A percentile compares a stretch with the other conserved stretches of the same genome.
phyloP scores from a whole-genome alignment of 1,140 invertebrate species.

The Asbolus verrucosus region DNA sequence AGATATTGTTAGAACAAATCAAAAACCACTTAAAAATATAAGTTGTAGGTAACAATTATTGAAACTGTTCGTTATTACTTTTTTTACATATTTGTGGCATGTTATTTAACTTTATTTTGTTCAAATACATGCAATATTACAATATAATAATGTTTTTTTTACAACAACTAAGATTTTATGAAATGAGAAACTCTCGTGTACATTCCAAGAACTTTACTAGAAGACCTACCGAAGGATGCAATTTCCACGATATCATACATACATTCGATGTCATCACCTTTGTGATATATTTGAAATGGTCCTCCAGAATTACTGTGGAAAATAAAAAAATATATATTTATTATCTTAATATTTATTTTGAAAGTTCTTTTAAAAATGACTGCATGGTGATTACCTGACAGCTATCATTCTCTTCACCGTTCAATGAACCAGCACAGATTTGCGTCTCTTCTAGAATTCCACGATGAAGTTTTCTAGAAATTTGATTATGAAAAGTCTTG shows the following conservation, averaged over 20 bases:
- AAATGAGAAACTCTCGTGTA: conserved; percentile 71
- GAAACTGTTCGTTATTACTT: no score
- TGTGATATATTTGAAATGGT: conserved; percentile 62
- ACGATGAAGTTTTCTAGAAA: conserved; percentile 62
- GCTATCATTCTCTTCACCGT: conserved; percentile 60
- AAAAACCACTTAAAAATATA: no score
- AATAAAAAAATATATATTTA: background rate
- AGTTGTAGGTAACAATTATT: no score
- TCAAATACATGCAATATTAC: no score
- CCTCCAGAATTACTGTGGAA: conserved; percentile 67
- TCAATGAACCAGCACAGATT: conserved; percentile 73
- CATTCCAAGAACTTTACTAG: conserved; percentile 67
- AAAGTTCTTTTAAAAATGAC: no score
- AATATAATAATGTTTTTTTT: no score
- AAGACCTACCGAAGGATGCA: conserved; percentile 67
- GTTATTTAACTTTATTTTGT: no score
- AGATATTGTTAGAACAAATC: no score
- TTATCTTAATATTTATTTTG: no score
- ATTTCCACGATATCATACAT: conserved; percentile 69
- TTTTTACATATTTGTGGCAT: no score
- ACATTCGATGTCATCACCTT: conserved; percentile 60
- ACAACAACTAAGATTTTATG: conserved; percentile 60
- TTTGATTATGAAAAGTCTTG: conserved; percentile 53
- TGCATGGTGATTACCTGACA: conserved; percentile 61
- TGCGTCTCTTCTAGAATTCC: conserved; percentile 66